Base-by-base conservation (phyloP, 2,888 invertebrate genomes). In the Dromius quadrimaculatus region DNA sequence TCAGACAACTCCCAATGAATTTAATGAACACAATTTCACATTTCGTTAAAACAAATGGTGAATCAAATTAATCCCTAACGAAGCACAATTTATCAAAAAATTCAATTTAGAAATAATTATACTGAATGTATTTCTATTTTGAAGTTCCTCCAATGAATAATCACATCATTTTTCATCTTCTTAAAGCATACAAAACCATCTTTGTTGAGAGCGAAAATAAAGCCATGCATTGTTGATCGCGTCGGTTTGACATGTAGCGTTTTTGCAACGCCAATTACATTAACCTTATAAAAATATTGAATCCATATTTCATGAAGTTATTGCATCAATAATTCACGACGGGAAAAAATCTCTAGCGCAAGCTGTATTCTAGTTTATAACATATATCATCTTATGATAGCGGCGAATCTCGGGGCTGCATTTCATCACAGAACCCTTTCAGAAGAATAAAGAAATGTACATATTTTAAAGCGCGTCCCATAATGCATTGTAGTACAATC, bases 201-300 rank as follows among this genome's bases (percentile, higher is more conserved):
- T 45, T 19, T 2, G 19, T 19, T 19, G 19, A 45, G 45, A 45
- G 13, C 15, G 28, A 54, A 41, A 62, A 45, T 47, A 47, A 45
- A 64, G 28, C n/a, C n/a, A 28, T 15, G 3, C 64, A 64, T 64
- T 45, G 32, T 32, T 32, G 32, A 32, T 28, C 9, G 59, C 17
- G 32, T 15, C 34, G 11, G 6, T 64, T 45, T 64, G 45, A 45
- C 45, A 45, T 64, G 61, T 59, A n/a, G 5, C 47, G 28, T 62
- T 69, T 61, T 61, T 61, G 61, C 50, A 23, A 70, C 74, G 74
- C 73, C 76, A 76, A 76, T 76, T 76, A 75, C 74, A 76, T 76
- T 75, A 75, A 75, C 75, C 74, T 74, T 72, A 74, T 74, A 75
- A 75, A 76, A 76, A 76, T 76, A 76, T 75, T 73, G 73, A 61